Base-by-base conservation (phyloP, 2,888 invertebrate species). In the Pelosia muscerda region DNA sequence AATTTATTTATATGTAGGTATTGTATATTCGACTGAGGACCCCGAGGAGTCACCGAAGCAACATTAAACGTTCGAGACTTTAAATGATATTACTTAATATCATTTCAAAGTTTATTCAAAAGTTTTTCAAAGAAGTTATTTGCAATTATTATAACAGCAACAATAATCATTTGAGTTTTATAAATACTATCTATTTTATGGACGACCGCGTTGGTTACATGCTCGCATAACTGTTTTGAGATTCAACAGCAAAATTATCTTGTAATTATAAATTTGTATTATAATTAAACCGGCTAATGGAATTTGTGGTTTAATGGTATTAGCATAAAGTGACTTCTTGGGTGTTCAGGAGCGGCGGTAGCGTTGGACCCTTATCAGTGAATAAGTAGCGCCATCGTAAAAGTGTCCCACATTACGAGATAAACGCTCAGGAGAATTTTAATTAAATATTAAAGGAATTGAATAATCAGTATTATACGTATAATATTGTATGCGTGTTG, bases 361-460 rank as follows among this genome's bases (percentile, higher is more conserved):
- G 86, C 86, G 81, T 86, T 86, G 85, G 85, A 86, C 85, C 76
- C 89, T 94, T 94, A 94, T 95, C 95, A 90, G 90, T 88, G 87
- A 90, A 89, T 91, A 90, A 91, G 94, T 90, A 94, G 93, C 91
- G 90, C 90, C 94, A 89, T 93, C 95, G 93, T 94, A 93, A 94
- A 94, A 92, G 93, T 94, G 94, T 94, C 94, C 94, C 90, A 94
- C 94, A 93, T 92, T 94, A 93, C 91, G 91, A 94, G 95, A 94
- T 94, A 95, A 95, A 91, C 90, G 90, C 89, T 93, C 90, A 88
- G 88, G 91, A 90, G 94, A 93, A 94, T 94, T 93, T 95, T 93
- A 94, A 95, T 95, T 94, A 94, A 94, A 95, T 94, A 94, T 94
- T 93, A 94, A 94, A 93, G 81, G 93, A 94, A 94, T 94, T 92